Evolutionary conservation across 2,113 vertebrate species (phyloP), one percentile per base, ranked within the genome.

Genomic region (Alosa alosa): DNA sequence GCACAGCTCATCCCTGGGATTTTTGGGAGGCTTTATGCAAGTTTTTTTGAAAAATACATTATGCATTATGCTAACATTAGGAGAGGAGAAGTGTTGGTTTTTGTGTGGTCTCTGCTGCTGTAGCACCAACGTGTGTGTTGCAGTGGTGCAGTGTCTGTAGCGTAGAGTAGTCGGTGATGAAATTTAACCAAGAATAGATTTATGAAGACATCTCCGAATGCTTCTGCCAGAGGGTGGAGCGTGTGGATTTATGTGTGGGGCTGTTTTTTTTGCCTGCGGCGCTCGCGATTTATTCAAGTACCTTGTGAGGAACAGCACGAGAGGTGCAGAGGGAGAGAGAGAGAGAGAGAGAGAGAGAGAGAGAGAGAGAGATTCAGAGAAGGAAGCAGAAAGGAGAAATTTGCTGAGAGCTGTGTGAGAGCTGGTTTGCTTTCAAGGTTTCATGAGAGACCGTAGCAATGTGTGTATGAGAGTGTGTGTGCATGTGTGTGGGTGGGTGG

Each of bases 161-260:
- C 36, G 13, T 17, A 78, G 72, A 4, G 36, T 78, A 13, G 68
- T 75, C 25, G 9, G 72, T 78, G 72, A 36, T 39, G 72, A 78
- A 78, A 78, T 78, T 39, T 78, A 78, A 78, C 72, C 72, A 39
- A 39, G 13, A 78, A 78, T 78, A 78, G 72, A 78, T 78, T 78
- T 39, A 36, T 36, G 72, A 78, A 78, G 72, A 78, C 72, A 78
- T 78, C 72, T 78, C 36, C 72, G 72, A 78, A 39, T 78, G 25
- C 72, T 78, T 13, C 15, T 78, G 72, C 72, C 72, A 39, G 72
- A 78, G 72, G 72, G 36, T 39, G 72, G 72, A 78, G 72, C 11
- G 72, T 78, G 36, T 78, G 15, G 72, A 78, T 78, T 78, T 78
- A 78, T 78, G 72, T 15, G 72, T 39, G 72, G 72, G 11, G 72